A percentile compares a stretch with the other conserved stretches of the same genome.
These are phyloP conservation scores for Campopleginae sp. DNA, from an alignment of 2,888 invertebrate species.

Conservation along the genomic window DNA sequence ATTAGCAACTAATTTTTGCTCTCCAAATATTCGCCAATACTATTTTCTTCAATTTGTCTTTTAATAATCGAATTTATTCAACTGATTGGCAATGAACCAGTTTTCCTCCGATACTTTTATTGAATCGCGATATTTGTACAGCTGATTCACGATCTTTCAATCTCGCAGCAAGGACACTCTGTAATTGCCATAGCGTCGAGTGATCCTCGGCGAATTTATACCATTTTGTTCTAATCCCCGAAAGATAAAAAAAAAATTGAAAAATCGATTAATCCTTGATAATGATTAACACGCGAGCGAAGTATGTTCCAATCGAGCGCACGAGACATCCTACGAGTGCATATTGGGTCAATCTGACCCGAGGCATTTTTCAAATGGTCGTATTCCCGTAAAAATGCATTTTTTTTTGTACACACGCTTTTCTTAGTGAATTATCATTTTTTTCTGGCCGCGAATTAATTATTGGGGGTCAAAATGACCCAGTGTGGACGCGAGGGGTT, in stretches of 20 bases:
- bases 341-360: too few relatives aligned
- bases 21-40: background rate
- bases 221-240: slow-evolving; percentile 25
- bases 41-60: slow-evolving; percentile 47
- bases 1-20: background rate
- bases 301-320: background rate
- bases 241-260: slow-evolving; percentile 18
- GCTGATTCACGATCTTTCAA: slow-evolving; percentile 24
- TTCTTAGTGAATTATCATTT: too few relatives aligned
- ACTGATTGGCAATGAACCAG: slow-evolving; percentile 42
- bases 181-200: slow-evolving; percentile 32
- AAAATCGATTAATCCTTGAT: slow-evolving; percentile 46
- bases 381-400: too few relatives aligned
- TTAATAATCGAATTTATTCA: slow-evolving; percentile 59
- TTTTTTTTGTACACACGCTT: too few relatives aligned
- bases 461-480: too few relatives aligned
- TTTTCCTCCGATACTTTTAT: slow-evolving; percentile 34
- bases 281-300: slow-evolving; percentile 49
- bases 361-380: too few relatives aligned
- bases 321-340: too few relatives aligned
- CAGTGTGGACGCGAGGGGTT: too few relatives aligned
- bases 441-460: too few relatives aligned
- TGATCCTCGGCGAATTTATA: slow-evolving; percentile 50
- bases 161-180: slow-evolving; percentile 11
- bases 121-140: slow-evolving; percentile 36